Evolutionary conservation across 2,888 invertebrate genomes (phyloP).

Genomic region (Andrena fulva): DNA sequence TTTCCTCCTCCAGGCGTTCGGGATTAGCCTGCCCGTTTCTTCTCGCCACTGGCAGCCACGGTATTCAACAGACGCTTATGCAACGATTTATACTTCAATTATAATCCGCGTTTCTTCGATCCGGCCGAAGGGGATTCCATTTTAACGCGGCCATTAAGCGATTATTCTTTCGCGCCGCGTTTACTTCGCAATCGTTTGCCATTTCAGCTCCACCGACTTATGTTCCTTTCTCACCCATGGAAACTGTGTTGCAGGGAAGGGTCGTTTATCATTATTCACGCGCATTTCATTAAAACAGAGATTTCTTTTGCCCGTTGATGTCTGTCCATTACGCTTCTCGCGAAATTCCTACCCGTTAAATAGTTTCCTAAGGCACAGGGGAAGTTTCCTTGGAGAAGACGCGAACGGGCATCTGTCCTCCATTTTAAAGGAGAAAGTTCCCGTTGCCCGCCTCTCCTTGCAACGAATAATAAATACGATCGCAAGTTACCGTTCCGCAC

Average conservation of each 20-base stretch:
- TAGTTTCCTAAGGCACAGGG: no score
- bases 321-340: conserved; percentile 1
- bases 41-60: conserved; percentile 25
- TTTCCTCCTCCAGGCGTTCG: conserved; percentile 39
- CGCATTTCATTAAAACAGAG: conserved; percentile 19
- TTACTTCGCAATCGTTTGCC: not conserved
- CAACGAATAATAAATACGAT: no score
- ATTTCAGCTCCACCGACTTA: not conserved
- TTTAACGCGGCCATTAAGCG: conserved; percentile 41
- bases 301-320: not conserved
- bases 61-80: conserved; percentile 30
- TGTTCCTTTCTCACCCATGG: not conserved
- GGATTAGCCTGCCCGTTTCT: conserved; percentile 41
- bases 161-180: conserved; percentile 34
- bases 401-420: no score
- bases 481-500: no score
- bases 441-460: no score
- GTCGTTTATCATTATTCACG: conserved; percentile 14
- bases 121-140: not conserved
- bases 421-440: no score
- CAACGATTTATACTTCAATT: conserved; percentile 51
- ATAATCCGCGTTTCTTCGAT: not conserved
- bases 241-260: not conserved
- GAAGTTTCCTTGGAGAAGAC: no score
- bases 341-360: no score